Evolutionary conservation across 1,140 invertebrate genomes (phyloP), one percentile per base, ranked within the genome.

Genomic region (Saccostrea echinata): DNA sequence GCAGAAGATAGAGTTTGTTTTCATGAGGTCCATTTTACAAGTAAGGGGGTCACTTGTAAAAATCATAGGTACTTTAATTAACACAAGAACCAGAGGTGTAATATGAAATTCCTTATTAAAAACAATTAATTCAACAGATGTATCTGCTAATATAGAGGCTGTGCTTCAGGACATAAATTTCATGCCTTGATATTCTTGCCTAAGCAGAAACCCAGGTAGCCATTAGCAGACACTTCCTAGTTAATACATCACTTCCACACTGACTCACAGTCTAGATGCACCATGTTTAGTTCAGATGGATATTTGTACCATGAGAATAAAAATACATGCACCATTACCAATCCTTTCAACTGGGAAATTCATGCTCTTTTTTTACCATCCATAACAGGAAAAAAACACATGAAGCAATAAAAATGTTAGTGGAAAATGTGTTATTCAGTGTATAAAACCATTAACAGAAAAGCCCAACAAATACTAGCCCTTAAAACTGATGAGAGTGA

Each of bases 381-480:
- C 68, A 76, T 33, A 76, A 33, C 27, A 76, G 27, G 24, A 30
- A 30, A 12, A 76, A 76, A 13, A 76, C 24, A 76, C 27, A 16
- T 18, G 16, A 76, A 33, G 30, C 27, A 12, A 30, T 76, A 30
- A 12, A 76, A 4, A 76, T 16, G 30, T 76, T 76, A 30, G 68
- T 76, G 16, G 27, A 30, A 68, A 76, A 76, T 76, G 68, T 16
- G 12, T 27, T 27, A 71, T 33, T 71, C 24, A 30, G 24, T 71
- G 4, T 16, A 30, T 13, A 9, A 76, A 27, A 76, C 68, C 68
- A 33, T 30, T 76, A 11, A 76, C 24, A 11, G 30, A 33, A 76
- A 76, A 76, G 68, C 68, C 68, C 68, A 76, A 76, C 24, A 76
- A 76, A 76, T 18, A 30, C 13, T 76, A 76, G 68, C 68, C 33